Conservation (phyloP, 1,140 invertebrate genomes). For the Eriocheir sinensis region DNA sequence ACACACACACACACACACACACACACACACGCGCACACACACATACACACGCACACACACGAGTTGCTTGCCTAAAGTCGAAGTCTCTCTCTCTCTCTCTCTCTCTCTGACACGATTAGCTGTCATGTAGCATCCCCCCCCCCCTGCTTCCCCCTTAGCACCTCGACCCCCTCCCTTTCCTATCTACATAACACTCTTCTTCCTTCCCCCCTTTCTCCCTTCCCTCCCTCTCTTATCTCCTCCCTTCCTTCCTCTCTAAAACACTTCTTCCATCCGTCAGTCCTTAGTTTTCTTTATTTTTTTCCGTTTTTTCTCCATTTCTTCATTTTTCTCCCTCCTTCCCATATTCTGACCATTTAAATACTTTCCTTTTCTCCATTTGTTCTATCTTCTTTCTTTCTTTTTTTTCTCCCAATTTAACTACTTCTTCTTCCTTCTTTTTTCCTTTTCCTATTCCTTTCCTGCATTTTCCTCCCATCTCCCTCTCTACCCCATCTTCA, state of each 20-base stretch:
- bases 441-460: too few relatives aligned
- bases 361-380: too few relatives aligned
- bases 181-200: neutral
- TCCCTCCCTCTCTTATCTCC: neutral
- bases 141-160: neutral
- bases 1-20: too few relatives aligned
- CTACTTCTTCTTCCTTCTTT: too few relatives aligned
- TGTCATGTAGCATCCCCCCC: neutral
- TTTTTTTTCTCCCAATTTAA: too few relatives aligned
- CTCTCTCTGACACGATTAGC: constrained; percentile 1
- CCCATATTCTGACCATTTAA: too few relatives aligned
- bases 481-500: too few relatives aligned
- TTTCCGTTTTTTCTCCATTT: too few relatives aligned
- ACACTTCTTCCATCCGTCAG: neutral
- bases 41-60: neutral
- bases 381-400: too few relatives aligned
- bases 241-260: neutral
- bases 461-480: too few relatives aligned
- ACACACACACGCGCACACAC: neutral
- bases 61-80: neutral
- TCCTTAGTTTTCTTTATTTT: too few relatives aligned
- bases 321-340: too few relatives aligned
- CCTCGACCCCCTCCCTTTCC: neutral
- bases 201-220: neutral
- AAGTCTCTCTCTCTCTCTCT: neutral